phyloP scores from a whole-genome alignment of 2,888 invertebrate species.

The Rhabditophanes sp. region DNA sequence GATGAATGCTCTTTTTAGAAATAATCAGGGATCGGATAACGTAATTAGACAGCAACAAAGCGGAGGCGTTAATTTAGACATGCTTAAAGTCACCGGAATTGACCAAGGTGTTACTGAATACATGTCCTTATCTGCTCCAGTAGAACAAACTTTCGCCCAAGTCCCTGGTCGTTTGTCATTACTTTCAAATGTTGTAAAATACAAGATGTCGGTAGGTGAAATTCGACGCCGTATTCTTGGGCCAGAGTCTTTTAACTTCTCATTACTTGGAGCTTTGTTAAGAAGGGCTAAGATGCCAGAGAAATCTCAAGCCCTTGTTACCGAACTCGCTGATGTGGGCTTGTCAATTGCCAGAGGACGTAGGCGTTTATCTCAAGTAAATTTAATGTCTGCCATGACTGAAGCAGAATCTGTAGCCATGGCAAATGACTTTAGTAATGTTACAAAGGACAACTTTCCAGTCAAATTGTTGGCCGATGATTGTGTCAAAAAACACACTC shows the following conservation, averaged over 20 bases:
- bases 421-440: constrained; percentile 14
- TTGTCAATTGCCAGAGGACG: constrained; percentile 19
- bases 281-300: constrained; percentile 25
- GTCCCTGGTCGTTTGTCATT: constrained; percentile 21
- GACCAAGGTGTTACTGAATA: constrained; percentile 4
- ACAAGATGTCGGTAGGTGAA: constrained; percentile 28
- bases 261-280: constrained; percentile 16
- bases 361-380: constrained; percentile 15
- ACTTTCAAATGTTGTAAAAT: constrained; percentile 23
- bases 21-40: too few species aligned
- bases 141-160: constrained; percentile 12
- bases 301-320: constrained; percentile 18
- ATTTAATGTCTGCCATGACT: constrained; percentile 18
- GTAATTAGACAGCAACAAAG: too few species aligned
- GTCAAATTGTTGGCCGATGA: constrained; percentile 12
- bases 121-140: constrained; percentile 1
- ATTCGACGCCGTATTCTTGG: constrained; percentile 22
- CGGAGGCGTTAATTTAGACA: too few species aligned
- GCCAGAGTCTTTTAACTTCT: constrained; percentile 24
- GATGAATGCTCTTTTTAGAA: too few species aligned
- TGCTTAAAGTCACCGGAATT: too few species aligned
- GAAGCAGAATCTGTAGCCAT: constrained; percentile 18
- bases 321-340: constrained; percentile 16
- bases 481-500: too few species aligned
- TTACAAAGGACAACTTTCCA: constrained; percentile 13